These are phyloP conservation scores for Drosophila eugracilis DNA, from an alignment of 1,140 invertebrate species.

Conservation along the genomic window DNA sequence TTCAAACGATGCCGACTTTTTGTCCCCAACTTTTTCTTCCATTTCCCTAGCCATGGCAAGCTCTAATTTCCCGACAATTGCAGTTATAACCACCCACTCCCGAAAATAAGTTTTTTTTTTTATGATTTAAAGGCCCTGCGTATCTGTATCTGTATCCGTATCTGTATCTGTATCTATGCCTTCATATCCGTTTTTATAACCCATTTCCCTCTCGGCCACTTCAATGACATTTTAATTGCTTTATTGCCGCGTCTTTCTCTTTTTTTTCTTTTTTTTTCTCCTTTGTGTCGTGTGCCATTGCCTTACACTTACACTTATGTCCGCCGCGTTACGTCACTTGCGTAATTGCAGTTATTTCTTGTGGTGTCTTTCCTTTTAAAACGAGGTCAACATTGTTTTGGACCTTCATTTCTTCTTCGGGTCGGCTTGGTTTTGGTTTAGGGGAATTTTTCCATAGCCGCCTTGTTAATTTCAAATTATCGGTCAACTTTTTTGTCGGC, in stretches of 20 bases:
- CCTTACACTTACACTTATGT: constrained; percentile 59
- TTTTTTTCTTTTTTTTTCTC: constrained; percentile 21
- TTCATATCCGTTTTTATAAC: constrained; percentile 82
- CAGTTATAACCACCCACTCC: constrained; percentile 16
- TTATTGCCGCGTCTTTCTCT: constrained; percentile 57
- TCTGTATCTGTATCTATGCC: constrained; percentile 55
- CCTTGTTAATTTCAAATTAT: constrained; percentile 79
- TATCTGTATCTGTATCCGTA: constrained; percentile 43
- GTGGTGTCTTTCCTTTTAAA: constrained; percentile 44
- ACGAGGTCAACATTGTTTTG: constrained; percentile 75
- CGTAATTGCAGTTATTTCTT: constrained; percentile 72
- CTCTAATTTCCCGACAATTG: constrained; percentile 39
- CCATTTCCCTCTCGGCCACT: constrained; percentile 70
- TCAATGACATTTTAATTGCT: constrained; percentile 83
- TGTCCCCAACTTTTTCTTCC: constrained; percentile 2
- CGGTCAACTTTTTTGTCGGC: constrained; percentile 77
- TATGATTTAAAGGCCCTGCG: constrained; percentile 69
- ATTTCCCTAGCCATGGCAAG: constrained; percentile 15
- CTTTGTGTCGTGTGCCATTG: constrained; percentile 70
- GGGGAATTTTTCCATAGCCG: constrained; percentile 46
- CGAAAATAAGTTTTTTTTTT: constrained; percentile 58
- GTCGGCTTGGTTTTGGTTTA: no score
- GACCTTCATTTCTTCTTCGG: constrained; percentile 46
- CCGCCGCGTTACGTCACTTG: constrained; percentile 70
- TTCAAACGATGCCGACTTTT: constrained; percentile 34